phyloP scores from a whole-genome alignment of 2,888 invertebrate species.

The Nebria brevicollis region DNA sequence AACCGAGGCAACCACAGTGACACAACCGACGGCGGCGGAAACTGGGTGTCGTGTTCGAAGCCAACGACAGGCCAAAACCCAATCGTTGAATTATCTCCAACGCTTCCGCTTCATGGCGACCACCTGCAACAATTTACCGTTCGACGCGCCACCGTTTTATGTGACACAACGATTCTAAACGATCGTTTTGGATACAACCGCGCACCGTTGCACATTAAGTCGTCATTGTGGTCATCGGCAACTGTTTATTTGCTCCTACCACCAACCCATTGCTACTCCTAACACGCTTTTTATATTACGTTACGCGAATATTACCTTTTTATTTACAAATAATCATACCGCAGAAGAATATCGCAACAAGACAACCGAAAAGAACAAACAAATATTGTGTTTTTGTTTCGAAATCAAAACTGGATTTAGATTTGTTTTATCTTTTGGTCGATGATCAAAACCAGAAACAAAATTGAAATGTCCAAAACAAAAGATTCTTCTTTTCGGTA shows the following conservation, averaged over 20 bases:
- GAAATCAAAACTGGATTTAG: not conserved
- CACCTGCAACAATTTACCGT: constrained; percentile 38
- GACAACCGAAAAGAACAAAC: not conserved
- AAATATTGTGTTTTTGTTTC: no score
- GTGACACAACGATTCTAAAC: constrained; percentile 18
- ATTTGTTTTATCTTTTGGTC: not conserved
- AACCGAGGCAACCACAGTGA: not conserved
- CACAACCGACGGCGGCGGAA: not conserved
- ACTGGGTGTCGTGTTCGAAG: not conserved
- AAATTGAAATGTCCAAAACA: no score
- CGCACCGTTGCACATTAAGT: constrained; percentile 20
- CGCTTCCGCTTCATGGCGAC: constrained; percentile 37
- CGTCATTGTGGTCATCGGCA: constrained; percentile 13
- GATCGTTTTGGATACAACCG: constrained; percentile 8
- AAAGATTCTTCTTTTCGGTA: no score
- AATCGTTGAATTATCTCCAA: constrained; percentile 31
- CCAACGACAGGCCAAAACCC: constrained; percentile 24
- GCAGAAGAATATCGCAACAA: not conserved
- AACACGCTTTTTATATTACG: not conserved
- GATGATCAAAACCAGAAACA: not conserved
- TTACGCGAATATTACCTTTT: not conserved
- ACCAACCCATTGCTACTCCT: not conserved
- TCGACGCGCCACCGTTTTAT: constrained; percentile 23
- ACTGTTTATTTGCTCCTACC: not conserved
- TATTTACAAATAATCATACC: not conserved